phyloP scores from a whole-genome alignment of 2,888 invertebrate genomes.

The Monochamus alternatus region DNA sequence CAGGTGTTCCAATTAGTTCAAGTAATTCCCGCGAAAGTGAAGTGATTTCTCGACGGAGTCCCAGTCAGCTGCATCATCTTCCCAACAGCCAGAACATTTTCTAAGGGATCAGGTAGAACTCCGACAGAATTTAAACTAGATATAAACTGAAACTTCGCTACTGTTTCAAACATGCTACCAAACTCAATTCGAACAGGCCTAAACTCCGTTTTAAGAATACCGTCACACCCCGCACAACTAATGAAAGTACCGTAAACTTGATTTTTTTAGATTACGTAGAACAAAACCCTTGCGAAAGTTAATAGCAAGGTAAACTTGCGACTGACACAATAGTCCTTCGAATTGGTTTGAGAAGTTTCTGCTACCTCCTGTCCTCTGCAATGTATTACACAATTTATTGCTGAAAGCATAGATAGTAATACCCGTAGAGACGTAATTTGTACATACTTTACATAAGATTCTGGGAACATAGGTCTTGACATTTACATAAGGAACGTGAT shows the following conservation, averaged over 20 bases:
- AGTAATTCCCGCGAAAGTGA: background rate
- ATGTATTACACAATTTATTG: too few species aligned
- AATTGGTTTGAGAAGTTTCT: background rate
- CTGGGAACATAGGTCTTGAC: too few species aligned
- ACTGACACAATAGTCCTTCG: background rate
- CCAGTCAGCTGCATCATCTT: conserved; percentile 16
- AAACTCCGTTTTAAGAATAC: conserved; percentile 15
- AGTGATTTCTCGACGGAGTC: conserved; percentile 4
- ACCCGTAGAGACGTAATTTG: too few species aligned
- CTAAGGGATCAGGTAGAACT: background rate
- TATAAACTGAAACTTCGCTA: conserved; percentile 17
- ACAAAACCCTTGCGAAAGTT: conserved; percentile 1
- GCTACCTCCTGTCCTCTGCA: background rate
- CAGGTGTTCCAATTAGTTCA: conserved; percentile 16
- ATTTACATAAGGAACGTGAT: too few species aligned
- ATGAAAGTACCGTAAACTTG: conserved; percentile 21
- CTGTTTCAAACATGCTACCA: conserved; percentile 3
- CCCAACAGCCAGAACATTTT: conserved; percentile 12
- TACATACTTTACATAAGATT: too few species aligned
- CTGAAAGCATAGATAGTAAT: too few species aligned
- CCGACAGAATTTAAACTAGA: conserved; percentile 18
- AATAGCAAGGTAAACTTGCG: conserved; percentile 2
- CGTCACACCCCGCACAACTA: conserved; percentile 10
- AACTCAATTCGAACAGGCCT: conserved; percentile 4
- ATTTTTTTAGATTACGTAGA: conserved; percentile 15